Evolutionary conservation across 2,113 vertebrate species (phyloP).

Genomic region (Carassius carassius): DNA sequence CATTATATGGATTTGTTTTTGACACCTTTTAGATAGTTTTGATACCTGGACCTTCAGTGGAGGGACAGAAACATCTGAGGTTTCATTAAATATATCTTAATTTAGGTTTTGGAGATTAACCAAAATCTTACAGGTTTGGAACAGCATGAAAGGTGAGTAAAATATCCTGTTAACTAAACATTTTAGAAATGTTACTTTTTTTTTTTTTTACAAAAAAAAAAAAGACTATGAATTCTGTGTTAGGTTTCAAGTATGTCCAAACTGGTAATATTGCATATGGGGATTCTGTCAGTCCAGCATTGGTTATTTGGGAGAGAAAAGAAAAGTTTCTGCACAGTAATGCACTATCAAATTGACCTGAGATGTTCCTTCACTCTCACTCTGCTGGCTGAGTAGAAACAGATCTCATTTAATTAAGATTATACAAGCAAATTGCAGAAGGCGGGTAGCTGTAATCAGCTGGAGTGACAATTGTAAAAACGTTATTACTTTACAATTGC

Average conservation of each 20-base stretch:
- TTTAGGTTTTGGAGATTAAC: not conserved
- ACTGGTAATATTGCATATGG: not conserved
- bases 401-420: conserved; percentile 23
- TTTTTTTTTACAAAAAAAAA: not conserved
- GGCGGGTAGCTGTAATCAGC: conserved; percentile 17
- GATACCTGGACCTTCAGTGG: not conserved
- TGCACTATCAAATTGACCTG: not conserved
- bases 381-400: not conserved
- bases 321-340: not conserved
- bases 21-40: not conserved
- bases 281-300: not conserved
- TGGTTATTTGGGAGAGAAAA: not conserved
- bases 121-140: not conserved
- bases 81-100: not conserved
- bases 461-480: conserved; percentile 24
- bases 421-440: conserved; percentile 33
- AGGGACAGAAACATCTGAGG: not conserved
- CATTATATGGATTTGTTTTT: not conserved
- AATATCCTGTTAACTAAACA: not conserved
- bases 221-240: not conserved
- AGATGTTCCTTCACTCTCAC: not conserved
- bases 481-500: conserved; percentile 1
- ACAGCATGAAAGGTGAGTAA: not conserved
- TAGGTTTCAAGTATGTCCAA: not conserved
- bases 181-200: not conserved